Evolutionary conservation across 1,140 invertebrate species (phyloP), one percentile per base, ranked within the genome.

Genomic region (Pogonognathellus flavescens): DNA sequence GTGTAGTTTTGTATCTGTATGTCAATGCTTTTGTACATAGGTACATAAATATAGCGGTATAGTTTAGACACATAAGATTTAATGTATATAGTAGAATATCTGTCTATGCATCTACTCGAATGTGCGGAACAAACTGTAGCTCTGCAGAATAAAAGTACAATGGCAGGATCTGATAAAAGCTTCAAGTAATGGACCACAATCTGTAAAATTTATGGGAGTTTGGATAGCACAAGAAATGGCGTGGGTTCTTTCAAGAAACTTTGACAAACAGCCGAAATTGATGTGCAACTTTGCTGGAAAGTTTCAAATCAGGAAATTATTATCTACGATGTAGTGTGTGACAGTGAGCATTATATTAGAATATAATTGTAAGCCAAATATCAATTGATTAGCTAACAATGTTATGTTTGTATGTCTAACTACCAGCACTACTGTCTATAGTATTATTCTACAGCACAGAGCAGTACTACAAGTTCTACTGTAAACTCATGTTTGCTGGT

Each of bases 171-270:
- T 14, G 50, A 55, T 81, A 81, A 81, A 81, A 81, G 49, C 20
- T 81, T 81, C 10, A 81, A 59, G 50, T 81, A 81, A 55, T 81
- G 52, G 80, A 81, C 20, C 25, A 53, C 52, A 59, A 57, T 81
- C 52, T 57, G 50, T 25, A 25, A 52, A n/a, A 81, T 81, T 81
- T 81, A 81, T 81, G 80, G 53, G 31, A 76, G 70, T 31, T 9
- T 50, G 70, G 13, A 76, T 50, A 31, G 16, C 70, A 76, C 11
- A 18, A 76, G 70, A 50, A 76, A 76, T 49, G 70, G 49, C 70
- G 49, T 50, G 31, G 70, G 11, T 76, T 50, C 70, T 76, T 76
- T 76, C 70, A 76, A 50, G 41, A 1, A 49, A 76, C 41, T 76
- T 76, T 76, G 70, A 76, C 70, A 76, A 76, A 76, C 22, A 49